Evolutionary conservation across 2,888 invertebrate species (phyloP), one percentile per base, ranked within the genome.

Genomic region (Philhelius pedissequus): DNA sequence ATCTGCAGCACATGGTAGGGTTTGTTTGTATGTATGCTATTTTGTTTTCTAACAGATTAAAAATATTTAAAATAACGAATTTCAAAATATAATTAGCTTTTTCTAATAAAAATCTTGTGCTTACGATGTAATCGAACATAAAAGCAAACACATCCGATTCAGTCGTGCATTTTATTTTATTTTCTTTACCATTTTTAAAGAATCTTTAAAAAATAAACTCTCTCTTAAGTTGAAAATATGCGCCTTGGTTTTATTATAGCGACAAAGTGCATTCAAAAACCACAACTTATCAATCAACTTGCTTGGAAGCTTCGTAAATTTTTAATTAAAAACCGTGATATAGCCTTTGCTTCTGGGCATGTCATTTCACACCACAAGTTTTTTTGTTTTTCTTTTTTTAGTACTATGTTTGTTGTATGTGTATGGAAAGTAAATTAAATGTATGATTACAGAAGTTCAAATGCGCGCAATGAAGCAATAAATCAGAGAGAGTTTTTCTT

Each of bases 321-420:
- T 74, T 69, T 69, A 76, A 69, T 69, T 60, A 69, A 76, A 76
- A 69, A 32, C 58, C 60, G 60, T 60, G 64, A 60, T 52, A 43
- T 76, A 40, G 50, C 25, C 60, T 11, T 8, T 38, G 50, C 6
- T 13, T 15, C 22, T 48, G 18, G 30, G 6, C 48, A 43, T 54
- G 54, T 64, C 52, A 74, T 48, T 62, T 7, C 18, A 22, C 8
- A 62, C 38, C 15, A 5, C 43, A 45, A 3, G 30, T 25, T 4
- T 52, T 25, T 52, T 27, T 52, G 4, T 27, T 5, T 5, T 30
- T 27, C 0, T 27, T 1, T 27, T 7, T 30, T 35, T 3, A 35
- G 25, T 25, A 25, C 8, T 32, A 18, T 18, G 11, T 54, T 3
- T 11, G 5, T 3, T 11, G 5, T 18, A 32, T 20, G 13, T 54